phyloP scores from a whole-genome alignment of 2,113 vertebrate species.

The Solea solea region DNA sequence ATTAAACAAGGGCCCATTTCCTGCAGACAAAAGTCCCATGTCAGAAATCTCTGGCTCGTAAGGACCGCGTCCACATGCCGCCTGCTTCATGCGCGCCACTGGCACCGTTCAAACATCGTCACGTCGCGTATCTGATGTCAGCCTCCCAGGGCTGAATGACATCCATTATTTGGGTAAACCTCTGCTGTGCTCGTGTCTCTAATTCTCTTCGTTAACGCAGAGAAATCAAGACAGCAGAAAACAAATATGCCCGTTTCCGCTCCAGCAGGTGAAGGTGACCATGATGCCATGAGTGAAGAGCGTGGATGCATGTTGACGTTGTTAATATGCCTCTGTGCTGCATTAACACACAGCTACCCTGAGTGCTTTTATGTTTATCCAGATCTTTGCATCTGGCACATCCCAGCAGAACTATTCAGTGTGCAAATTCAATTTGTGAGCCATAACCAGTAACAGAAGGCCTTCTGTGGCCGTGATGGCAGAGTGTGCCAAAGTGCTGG shows the following conservation, averaged over 20 bases:
- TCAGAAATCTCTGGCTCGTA: slow-evolving; percentile 36
- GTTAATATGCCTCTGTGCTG: slow-evolving; percentile 38
- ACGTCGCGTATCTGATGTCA: slow-evolving; percentile 27
- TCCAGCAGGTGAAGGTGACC: too few species aligned
- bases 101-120: slow-evolving; percentile 47
- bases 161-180: too few species aligned
- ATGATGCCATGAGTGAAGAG: too few species aligned
- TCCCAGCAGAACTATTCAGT: slow-evolving; percentile 62
- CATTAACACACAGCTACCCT: slow-evolving; percentile 62
- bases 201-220: too few species aligned
- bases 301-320: background rate
- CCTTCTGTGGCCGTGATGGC: slow-evolving; percentile 47
- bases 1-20: slow-evolving; percentile 75
- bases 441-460: slow-evolving; percentile 71
- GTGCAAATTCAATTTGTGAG: slow-evolving; percentile 73
- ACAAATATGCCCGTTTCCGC: too few species aligned
- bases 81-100: slow-evolving; percentile 25
- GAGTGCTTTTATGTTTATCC: slow-evolving; percentile 76
- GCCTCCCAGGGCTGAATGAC: slow-evolving; percentile 15
- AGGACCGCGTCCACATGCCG: slow-evolving; percentile 35
- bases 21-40: slow-evolving; percentile 62
- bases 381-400: slow-evolving; percentile 73
- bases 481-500: slow-evolving; percentile 52
- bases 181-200: too few species aligned
- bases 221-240: too few species aligned